Evolutionary conservation across 2,888 invertebrate species (phyloP).

Genomic region (Catocala nupta): DNA sequence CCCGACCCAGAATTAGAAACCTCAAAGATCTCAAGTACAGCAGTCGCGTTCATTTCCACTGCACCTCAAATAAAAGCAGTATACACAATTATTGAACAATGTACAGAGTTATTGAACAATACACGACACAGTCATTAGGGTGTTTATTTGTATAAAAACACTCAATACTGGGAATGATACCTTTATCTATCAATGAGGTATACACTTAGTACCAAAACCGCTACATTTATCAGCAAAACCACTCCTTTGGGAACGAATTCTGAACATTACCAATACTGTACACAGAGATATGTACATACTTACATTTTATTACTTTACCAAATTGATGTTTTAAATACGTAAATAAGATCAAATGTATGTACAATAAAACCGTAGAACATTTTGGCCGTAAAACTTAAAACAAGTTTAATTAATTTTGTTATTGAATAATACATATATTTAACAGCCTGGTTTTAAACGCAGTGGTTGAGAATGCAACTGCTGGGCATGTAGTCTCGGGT

Average conservation of each 20-base stretch:
- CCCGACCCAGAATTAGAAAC: too few relatives aligned
- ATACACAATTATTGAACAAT: too few relatives aligned
- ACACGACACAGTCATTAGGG: too few relatives aligned
- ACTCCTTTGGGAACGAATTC: conserved; percentile 20
- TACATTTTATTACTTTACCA: conserved; percentile 36
- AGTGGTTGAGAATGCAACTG: too few relatives aligned
- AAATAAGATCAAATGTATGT: conserved; percentile 45
- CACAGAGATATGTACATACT: conserved; percentile 26
- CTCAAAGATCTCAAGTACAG: too few relatives aligned
- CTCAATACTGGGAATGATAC: background rate
- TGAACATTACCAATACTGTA: conserved; percentile 10
- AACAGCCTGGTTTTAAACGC: too few relatives aligned
- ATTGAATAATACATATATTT: conserved; percentile 20
- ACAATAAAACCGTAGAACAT: conserved; percentile 33
- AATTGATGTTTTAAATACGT: conserved; percentile 43
- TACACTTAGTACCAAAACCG: conserved; percentile 8
- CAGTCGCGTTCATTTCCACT: too few relatives aligned
- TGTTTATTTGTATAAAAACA: too few relatives aligned
- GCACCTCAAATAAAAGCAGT: too few relatives aligned
- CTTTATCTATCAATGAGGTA: conserved; percentile 4
- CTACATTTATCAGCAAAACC: conserved; percentile 22
- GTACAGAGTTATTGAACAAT: too few relatives aligned
- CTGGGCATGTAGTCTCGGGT: too few relatives aligned
- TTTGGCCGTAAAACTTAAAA: conserved; percentile 35
- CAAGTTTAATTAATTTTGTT: conserved; percentile 18